Percentiles rank a stretch among this genome's conserved stretches.
phyloP scores from a whole-genome alignment of 2,888 invertebrate species.

The Metalampra italica region DNA sequence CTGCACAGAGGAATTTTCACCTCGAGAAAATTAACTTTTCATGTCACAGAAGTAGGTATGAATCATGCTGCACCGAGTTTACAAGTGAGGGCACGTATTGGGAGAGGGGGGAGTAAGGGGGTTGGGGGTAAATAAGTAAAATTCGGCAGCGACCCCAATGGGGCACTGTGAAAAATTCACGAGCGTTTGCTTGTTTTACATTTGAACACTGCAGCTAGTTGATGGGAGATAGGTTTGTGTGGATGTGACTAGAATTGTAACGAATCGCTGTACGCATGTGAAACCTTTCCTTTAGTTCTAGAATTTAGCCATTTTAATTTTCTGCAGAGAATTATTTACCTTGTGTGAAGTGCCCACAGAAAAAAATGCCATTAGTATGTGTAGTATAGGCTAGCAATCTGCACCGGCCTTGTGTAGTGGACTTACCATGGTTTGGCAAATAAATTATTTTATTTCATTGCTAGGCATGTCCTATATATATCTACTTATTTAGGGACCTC shows the following conservation, averaged over 20 bases:
- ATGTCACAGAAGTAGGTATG: slow-evolving; percentile 2
- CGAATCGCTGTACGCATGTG: no score
- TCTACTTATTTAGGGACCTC: no score
- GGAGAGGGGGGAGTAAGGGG: not conserved
- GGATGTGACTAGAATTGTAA: slow-evolving; percentile 8
- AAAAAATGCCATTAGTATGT: no score
- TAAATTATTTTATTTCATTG: no score
- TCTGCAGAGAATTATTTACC: no score
- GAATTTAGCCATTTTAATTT: no score
- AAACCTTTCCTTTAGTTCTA: no score
- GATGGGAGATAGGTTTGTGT: slow-evolving; percentile 12
- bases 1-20: slow-evolving; percentile 3
- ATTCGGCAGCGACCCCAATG: slow-evolving; percentile 2
- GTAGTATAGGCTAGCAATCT: no score
- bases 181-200: slow-evolving; percentile 27
- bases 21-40: slow-evolving; percentile 8
- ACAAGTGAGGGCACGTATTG: not conserved
- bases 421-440: no score
- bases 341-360: no score
- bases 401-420: no score
- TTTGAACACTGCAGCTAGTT: slow-evolving; percentile 20
- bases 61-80: slow-evolving; percentile 1
- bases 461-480: no score
- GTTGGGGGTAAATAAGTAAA: slow-evolving; percentile 6
- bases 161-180: slow-evolving; percentile 16